Conservation (phyloP, 2,113 vertebrate genomes). For the Neofelis nebulosa region DNA sequence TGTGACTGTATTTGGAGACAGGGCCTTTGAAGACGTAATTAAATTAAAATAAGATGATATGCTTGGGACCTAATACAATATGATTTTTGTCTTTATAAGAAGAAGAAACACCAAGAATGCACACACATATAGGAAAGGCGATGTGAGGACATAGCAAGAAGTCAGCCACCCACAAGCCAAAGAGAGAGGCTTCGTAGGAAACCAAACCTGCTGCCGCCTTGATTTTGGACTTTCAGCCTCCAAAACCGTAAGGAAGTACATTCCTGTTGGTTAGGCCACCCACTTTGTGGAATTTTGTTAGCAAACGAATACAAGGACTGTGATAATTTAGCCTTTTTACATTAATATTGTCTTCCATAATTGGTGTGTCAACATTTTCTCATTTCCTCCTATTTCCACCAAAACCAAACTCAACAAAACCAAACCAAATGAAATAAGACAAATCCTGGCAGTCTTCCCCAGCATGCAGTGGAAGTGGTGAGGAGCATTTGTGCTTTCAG, state of each 20-base stretch:
- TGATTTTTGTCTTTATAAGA: background rate
- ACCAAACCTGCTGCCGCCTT: background rate
- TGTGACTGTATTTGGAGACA: background rate
- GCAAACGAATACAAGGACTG: background rate
- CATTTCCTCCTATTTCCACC: background rate
- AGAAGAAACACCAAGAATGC: background rate
- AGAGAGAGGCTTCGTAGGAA: background rate
- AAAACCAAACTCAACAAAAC: background rate
- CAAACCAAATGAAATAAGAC: background rate
- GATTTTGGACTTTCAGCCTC: background rate
- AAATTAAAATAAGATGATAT: background rate
- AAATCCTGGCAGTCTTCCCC: background rate
- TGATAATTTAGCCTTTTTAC: background rate
- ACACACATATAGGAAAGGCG: background rate
- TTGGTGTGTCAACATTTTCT: background rate
- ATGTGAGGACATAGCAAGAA: background rate
- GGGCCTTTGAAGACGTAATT: background rate
- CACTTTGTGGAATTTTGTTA: background rate
- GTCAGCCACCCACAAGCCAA: background rate
- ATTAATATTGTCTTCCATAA: background rate
- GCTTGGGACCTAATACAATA: background rate
- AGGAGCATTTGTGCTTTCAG: background rate
- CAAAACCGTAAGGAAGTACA: background rate
- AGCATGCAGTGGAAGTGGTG: background rate
- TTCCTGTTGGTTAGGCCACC: background rate